phyloP scores from a whole-genome alignment of 2,888 invertebrate genomes.

The Lithophane leautieri region DNA sequence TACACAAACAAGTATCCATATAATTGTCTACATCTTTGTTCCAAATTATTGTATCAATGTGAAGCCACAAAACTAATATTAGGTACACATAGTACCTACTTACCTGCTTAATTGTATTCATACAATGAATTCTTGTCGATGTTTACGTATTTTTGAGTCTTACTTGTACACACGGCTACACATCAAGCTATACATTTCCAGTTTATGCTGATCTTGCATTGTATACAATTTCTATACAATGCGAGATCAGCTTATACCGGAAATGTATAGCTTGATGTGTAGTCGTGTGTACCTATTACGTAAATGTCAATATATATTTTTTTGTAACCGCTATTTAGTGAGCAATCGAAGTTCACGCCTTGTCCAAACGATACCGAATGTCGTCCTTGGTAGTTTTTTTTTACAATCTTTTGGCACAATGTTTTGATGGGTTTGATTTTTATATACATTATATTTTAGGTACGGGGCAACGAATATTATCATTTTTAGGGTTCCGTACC shows the following conservation, averaged over 20 bases:
- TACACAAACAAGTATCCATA: background rate
- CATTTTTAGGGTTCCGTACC: too few relatives aligned
- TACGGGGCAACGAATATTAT: background rate
- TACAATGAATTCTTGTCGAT: background rate
- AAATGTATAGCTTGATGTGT: too few relatives aligned
- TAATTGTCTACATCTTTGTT: background rate
- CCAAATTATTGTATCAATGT: too few relatives aligned
- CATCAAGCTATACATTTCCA: too few relatives aligned
- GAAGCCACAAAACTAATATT: background rate
- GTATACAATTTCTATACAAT: too few relatives aligned
- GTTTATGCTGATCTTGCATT: too few relatives aligned
- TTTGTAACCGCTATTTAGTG: background rate
- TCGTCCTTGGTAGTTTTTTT: constrained; percentile 20
- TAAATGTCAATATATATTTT: background rate
- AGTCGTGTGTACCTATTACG: background rate
- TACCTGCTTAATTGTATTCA: background rate
- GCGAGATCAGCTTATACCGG: too few relatives aligned
- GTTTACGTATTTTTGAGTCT: too few relatives aligned
- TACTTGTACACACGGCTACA: too few relatives aligned
- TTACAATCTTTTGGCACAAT: background rate
- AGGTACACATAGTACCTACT: too few relatives aligned
- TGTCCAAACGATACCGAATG: constrained; percentile 19
- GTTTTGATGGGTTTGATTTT: constrained; percentile 3
- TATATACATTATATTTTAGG: background rate
- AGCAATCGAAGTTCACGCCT: constrained; percentile 13